Conservation (phyloP, 2,113 vertebrate genomes). For the Synodontis membranacea region DNA sequence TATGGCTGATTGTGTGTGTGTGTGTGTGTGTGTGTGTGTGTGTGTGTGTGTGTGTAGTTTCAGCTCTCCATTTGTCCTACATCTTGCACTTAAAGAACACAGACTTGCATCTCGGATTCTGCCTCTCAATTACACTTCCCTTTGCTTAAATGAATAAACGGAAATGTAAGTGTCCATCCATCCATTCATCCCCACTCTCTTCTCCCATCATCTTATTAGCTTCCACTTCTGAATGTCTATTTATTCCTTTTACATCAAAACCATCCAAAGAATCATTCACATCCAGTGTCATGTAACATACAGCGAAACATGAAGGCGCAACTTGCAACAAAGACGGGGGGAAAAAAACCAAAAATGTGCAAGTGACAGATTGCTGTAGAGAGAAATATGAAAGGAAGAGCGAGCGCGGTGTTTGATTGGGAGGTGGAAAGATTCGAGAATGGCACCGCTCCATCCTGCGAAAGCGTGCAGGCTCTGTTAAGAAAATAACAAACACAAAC, state of each 20-base stretch:
- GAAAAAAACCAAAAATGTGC: too few species aligned
- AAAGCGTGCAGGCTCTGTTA: constrained; percentile 44
- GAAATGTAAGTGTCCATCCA: neutral
- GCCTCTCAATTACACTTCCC: neutral
- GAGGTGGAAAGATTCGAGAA: neutral
- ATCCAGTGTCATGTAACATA: neutral
- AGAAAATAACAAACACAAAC: neutral
- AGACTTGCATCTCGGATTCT: neutral
- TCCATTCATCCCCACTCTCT: neutral
- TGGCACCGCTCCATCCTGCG: neutral
- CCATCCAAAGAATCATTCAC: neutral
- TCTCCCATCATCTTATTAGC: neutral
- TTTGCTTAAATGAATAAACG: neutral
- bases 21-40: neutral
- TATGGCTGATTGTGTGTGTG: neutral
- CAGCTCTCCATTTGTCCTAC: neutral
- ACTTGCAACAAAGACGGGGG: neutral
- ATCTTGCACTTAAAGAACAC: neutral
- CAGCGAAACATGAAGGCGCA: neutral
- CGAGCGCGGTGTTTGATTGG: neutral
- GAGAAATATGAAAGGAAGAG: neutral
- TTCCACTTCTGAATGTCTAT: neutral
- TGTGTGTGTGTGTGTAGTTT: neutral
- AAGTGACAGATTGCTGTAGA: neutral
- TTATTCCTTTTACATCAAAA: neutral